Evolutionary conservation across 92 coral and sea anemone genomes (phyloP).

Genomic region (Montipora capitata): DNA sequence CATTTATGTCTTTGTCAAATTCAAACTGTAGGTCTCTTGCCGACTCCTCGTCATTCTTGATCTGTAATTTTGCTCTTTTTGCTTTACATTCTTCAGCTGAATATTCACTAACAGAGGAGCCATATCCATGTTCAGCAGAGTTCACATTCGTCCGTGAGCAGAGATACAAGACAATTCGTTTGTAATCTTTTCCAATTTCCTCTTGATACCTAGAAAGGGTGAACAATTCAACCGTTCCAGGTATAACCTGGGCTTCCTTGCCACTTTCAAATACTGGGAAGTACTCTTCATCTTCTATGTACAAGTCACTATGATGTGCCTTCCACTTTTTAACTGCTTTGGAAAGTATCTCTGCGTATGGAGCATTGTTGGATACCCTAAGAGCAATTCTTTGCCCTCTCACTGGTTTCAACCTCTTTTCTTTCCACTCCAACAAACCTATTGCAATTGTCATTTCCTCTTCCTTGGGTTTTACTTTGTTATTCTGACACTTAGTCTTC

Average conservation of each 20-base stretch:
- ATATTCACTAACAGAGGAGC: constrained; percentile 10
- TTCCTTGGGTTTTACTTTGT: constrained; percentile 22
- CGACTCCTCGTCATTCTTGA: constrained; percentile 16
- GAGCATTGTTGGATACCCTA: constrained; percentile 65
- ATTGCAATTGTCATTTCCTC: not conserved
- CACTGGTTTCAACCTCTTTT: constrained; percentile 50
- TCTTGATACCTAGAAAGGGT: constrained; percentile 58
- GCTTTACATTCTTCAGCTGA: constrained; percentile 18
- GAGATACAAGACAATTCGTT: constrained; percentile 70
- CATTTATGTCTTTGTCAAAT: constrained; percentile 13
- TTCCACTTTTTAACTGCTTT: constrained; percentile 70
- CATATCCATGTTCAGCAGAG: constrained; percentile 31
- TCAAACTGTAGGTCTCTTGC: constrained; percentile 6
- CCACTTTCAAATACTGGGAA: constrained; percentile 66
- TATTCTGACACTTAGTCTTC: constrained; percentile 40
- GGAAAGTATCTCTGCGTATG: constrained; percentile 33
- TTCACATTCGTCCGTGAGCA: constrained; percentile 46
- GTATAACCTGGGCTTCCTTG: constrained; percentile 69
- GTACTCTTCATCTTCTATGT: constrained; percentile 70
- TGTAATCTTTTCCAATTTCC: constrained; percentile 77
- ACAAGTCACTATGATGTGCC: constrained; percentile 66
- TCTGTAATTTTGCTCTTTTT: constrained; percentile 25
- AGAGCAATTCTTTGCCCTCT: constrained; percentile 67
- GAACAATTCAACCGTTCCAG: constrained; percentile 70
- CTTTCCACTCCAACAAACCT: constrained; percentile 48